Conservation (phyloP, 1,140 invertebrate genomes). For the Neocloeon triangulifer region DNA sequence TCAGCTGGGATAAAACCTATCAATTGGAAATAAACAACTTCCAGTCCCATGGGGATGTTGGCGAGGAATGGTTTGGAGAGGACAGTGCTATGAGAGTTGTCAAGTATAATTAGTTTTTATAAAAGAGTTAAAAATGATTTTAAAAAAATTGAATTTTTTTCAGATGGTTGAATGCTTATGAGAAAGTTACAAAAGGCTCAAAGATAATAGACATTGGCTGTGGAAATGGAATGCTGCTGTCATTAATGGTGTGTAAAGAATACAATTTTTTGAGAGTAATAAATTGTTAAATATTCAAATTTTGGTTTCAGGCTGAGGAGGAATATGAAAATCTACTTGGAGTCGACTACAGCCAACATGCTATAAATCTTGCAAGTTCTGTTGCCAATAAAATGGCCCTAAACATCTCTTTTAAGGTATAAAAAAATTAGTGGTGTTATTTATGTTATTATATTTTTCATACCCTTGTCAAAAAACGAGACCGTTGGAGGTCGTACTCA, state of each 20-base stretch:
- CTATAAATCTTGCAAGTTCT: conserved; percentile 45
- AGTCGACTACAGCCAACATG: conserved; percentile 62
- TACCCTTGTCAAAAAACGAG: too few species aligned
- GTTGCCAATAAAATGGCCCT: conserved; percentile 33
- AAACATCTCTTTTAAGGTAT: conserved; percentile 13
- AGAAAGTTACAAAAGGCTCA: conserved; percentile 16
- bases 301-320: conserved; percentile 24
- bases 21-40: conserved; percentile 60
- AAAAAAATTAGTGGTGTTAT: background rate
- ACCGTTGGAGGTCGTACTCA: too few species aligned
- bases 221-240: conserved; percentile 72
- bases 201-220: conserved; percentile 48
- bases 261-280: conserved; percentile 5
- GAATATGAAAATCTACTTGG: conserved; percentile 53
- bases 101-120: conserved; percentile 15
- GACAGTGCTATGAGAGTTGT: conserved; percentile 50
- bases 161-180: conserved; percentile 15
- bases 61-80: conserved; percentile 86
- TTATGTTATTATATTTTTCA: too few species aligned
- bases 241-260: conserved; percentile 43
- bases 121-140: conserved; percentile 4
- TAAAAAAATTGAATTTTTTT: conserved; percentile 6
- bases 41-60: conserved; percentile 59
- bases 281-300: conserved; percentile 7
- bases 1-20: conserved; percentile 67